Evolutionary conservation across 2,888 invertebrate species (phyloP).

Genomic region (Tethea ocularis): DNA sequence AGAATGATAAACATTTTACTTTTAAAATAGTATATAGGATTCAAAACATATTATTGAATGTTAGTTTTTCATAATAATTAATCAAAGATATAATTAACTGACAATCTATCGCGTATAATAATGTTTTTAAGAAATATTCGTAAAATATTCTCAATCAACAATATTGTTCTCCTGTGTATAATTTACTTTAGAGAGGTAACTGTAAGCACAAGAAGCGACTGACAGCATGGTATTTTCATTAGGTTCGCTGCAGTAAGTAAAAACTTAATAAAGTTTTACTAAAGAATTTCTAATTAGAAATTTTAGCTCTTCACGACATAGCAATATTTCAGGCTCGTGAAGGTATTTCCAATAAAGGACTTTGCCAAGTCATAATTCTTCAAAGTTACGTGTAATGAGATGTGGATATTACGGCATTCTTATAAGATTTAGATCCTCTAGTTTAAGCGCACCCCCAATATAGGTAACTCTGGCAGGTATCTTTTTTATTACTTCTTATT

Average conservation of each 20-base stretch:
- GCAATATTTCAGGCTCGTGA: constrained; percentile 82
- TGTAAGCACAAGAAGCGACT: constrained; percentile 42
- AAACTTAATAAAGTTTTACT: constrained; percentile 82
- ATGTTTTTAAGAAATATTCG: background rate
- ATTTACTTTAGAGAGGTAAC: background rate
- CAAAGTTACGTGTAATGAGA: constrained; percentile 83
- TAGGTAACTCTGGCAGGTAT: constrained; percentile 18
- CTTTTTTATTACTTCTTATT: constrained; percentile 5
- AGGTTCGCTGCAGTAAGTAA: constrained; percentile 77
- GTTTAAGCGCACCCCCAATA: constrained; percentile 39
- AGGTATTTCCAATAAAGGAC: constrained; percentile 84
- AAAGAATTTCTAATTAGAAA: constrained; percentile 83
- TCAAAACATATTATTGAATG: too few relatives aligned
- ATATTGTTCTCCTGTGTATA: background rate
- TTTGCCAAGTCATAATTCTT: constrained; percentile 84
- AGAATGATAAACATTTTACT: background rate
- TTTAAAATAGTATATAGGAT: too few relatives aligned
- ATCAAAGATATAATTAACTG: too few relatives aligned
- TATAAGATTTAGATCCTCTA: constrained; percentile 67
- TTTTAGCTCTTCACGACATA: constrained; percentile 82
- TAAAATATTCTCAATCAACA: background rate
- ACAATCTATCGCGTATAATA: too few relatives aligned
- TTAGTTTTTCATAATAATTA: too few relatives aligned
- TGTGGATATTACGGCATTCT: constrained; percentile 81
- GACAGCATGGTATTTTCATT: constrained; percentile 79